Conservation (phyloP, 2,888 invertebrate genomes). For the Synanthedon myopaeformis region DNA sequence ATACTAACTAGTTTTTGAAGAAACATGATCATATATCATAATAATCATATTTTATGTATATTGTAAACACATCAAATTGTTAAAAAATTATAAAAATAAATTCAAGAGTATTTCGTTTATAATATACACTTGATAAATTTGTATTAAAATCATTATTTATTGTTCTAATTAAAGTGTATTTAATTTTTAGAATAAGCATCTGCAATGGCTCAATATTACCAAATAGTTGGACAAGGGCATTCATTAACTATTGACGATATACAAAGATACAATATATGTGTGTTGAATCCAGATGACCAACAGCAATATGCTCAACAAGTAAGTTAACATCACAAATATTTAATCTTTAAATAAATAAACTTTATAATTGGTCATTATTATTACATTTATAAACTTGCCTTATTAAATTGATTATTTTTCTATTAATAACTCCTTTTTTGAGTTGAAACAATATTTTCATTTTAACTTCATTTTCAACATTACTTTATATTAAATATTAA, state of each 20-base stretch:
- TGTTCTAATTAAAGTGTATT: not conserved
- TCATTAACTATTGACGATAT: slow-evolving; percentile 70
- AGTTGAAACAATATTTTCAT: not conserved
- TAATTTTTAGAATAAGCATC: slow-evolving; percentile 43
- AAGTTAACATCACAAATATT: slow-evolving; percentile 4
- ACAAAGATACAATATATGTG: slow-evolving; percentile 72
- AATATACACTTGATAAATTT: not conserved
- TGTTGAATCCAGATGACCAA: slow-evolving; percentile 64
- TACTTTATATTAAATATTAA: not conserved
- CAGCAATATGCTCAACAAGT: slow-evolving; percentile 64
- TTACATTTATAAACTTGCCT: not conserved
- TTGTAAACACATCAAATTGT: slow-evolving; percentile 22
- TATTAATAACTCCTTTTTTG: not conserved
- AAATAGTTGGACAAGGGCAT: slow-evolving; percentile 72
- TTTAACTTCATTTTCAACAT: not conserved
- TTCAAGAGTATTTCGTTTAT: too few relatives aligned
- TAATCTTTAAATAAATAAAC: not conserved
- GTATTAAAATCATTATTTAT: not conserved
- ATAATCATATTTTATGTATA: slow-evolving; percentile 1
- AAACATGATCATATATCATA: not conserved
- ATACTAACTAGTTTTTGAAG: not conserved
- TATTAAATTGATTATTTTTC: slow-evolving; percentile 1
- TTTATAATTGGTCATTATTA: not conserved
- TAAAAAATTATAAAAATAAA: too few relatives aligned
- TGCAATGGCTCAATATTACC: slow-evolving; percentile 79